Base-by-base conservation (phyloP, 2,113 vertebrate genomes). In the Phaetusa simplex region DNA sequence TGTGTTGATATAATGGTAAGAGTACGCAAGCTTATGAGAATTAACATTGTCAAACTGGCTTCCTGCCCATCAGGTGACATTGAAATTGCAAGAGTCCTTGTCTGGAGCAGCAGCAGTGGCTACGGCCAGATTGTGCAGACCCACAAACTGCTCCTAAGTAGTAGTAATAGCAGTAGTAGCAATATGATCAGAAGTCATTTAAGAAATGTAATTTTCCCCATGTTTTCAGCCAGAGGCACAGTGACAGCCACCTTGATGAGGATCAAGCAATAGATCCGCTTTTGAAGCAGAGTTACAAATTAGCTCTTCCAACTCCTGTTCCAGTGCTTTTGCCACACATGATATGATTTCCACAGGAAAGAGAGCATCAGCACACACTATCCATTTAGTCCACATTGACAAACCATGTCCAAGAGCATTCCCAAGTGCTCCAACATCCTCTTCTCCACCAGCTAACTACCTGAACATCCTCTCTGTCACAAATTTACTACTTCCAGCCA, bases 21-120 rank as follows among this genome's bases (percentile, higher is more conserved):
- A 91, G 30, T 84, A 95, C 36, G 81, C 67, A 69, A 79, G 93
- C 52, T 91, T 86, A 66, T 82, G 73, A 95, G 49, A 86, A 87
- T 42, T 81, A 74, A 88, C 34, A 8, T 27, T 56, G 59, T 56
- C 86, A 86, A 30, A 61, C 9, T 71, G 80, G 69, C 80, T 79
- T 84, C 34, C 56, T 82, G 88, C 77, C 65, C 40, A 29, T 9
- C 43, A 50, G 47, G 83, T 93, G 83, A 88, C 88, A 62, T 2
- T 81, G 77, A 74, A 88, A 86, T 64, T 22, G 8, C 56, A 49
- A 17, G 5, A 55, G 50, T n/a, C 59, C 77, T 80, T 80, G 70
- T 78, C 42, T 92, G 69, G 56, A 90, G 69, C 50, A 92, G 38
- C 72, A 79, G 38, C 2, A 79, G 24, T 43, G 43, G 47, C 43